Evolutionary conservation across 2,113 vertebrate species (phyloP).

Genomic region (Catharus bicknelli): DNA sequence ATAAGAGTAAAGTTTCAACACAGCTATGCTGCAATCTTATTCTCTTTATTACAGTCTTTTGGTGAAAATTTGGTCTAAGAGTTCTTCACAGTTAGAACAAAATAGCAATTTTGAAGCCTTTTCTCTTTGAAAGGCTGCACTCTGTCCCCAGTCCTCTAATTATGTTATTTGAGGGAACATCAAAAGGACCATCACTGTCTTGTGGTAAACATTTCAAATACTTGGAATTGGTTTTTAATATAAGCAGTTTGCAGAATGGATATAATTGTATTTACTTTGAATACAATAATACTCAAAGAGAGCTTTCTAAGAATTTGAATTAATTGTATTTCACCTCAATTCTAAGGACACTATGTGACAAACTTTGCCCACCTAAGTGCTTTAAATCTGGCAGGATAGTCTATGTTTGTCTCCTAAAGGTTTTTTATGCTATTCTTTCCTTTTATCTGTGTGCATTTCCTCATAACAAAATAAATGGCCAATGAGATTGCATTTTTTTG

Average conservation of each 20-base stretch:
- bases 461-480: neutral
- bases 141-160: neutral
- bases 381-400: neutral
- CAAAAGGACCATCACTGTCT: neutral
- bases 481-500: neutral
- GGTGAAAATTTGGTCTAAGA: neutral
- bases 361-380: neutral
- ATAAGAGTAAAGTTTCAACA: neutral
- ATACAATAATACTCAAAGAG: neutral
- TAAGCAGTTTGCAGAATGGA: neutral
- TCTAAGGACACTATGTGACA: neutral
- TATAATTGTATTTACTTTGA: neutral
- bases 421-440: neutral
- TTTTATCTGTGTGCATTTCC: neutral
- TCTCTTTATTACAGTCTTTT: conserved; percentile 1
- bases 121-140: neutral
- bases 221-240: neutral
- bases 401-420: neutral
- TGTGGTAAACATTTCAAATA: conserved; percentile 4
- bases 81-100: neutral
- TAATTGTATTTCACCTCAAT: neutral
- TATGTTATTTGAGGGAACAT: neutral
- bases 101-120: neutral
- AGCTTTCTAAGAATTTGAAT: conserved; percentile 1
- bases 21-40: neutral